phyloP scores from a whole-genome alignment of 2,888 invertebrate species.

The Agrotis exclamationis region DNA sequence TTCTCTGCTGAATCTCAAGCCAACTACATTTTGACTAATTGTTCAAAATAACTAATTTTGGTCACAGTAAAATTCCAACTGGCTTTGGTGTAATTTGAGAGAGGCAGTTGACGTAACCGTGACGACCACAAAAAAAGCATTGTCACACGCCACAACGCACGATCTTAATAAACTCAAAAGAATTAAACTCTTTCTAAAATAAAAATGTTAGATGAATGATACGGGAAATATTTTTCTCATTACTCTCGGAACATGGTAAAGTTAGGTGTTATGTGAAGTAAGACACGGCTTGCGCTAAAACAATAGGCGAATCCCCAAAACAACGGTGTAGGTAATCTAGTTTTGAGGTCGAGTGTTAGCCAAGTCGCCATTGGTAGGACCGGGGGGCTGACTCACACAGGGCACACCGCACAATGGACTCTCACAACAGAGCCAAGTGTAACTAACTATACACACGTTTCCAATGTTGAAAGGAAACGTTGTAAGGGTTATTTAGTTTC shows the following conservation, averaged over 20 bases:
- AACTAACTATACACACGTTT: conserved; percentile 62
- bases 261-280: conserved; percentile 53
- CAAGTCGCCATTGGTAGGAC: conserved; percentile 66
- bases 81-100: conserved; percentile 41
- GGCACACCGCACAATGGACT: conserved; percentile 62
- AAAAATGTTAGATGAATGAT: conserved; percentile 36
- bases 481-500: conserved; percentile 63
- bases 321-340: conserved; percentile 69
- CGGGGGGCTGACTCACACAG: conserved; percentile 69
- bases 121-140: conserved; percentile 53
- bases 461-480: conserved; percentile 56
- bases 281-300: conserved; percentile 65
- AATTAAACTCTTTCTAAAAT: conserved; percentile 43
- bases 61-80: conserved; percentile 12
- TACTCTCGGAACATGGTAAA: conserved; percentile 50
- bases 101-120: conserved; percentile 50
- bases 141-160: conserved; percentile 60
- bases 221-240: conserved; percentile 53
- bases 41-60: conserved; percentile 19
- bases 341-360: conserved; percentile 68
- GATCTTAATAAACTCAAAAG: conserved; percentile 40
- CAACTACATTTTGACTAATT: conserved; percentile 5
- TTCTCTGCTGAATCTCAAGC: neutral
- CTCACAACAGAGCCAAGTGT: conserved; percentile 67
- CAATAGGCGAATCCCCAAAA: conserved; percentile 68